Base-by-base conservation (phyloP, 2,797 vertebrate genomes). In the Galaxias olidus region DNA sequence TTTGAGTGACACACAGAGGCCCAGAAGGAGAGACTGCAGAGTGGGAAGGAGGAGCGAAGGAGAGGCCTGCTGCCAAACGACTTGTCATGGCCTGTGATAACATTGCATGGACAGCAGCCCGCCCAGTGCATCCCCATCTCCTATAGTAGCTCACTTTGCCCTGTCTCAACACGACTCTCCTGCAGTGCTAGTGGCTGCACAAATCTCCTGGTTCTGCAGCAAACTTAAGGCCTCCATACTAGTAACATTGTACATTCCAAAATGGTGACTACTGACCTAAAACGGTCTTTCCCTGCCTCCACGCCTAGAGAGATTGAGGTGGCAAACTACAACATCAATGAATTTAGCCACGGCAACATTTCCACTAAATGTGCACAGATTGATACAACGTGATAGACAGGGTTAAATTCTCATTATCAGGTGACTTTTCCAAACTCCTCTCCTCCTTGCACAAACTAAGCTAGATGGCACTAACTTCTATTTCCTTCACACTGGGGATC, bases 31-130 rank as follows among this genome's bases (percentile, higher is more conserved):
- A 63, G 61, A 65, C 55, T 61, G 56, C 13, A 42, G 70, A 53
- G 56, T 30, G 57, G 76, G 53, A 54, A 52, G 51, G 77, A 72
- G 55, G 74, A 53, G 19, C 68, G 63, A 59, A 73, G 72, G 72
- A 68, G 70, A 71, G 76, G 72, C 78, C 64, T 49, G 41, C 59
- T 76, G 78, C 82, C 84, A 86, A 82, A 74, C 72, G 77, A 80
- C 87, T 82, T 87, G 90, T 89, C 88, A 78, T 75, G 81, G 83
- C 89, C 73, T 84, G 85, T 65, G 82, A 83, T 82, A 42, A 79
- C 69, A 82, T 74, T 75, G 68, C 49, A 15, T 60, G 84, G 85
- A 86, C 88, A 87, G 77, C 63, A 78, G 81, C 79, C 81, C 79
- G 78, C 84, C 84, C 76, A 79, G 65, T 76, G 70, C 80, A 76